Evolutionary conservation across 1,140 invertebrate species (phyloP), one percentile per base, ranked within the genome.

Genomic region (Trialeurodes vaporariorum): DNA sequence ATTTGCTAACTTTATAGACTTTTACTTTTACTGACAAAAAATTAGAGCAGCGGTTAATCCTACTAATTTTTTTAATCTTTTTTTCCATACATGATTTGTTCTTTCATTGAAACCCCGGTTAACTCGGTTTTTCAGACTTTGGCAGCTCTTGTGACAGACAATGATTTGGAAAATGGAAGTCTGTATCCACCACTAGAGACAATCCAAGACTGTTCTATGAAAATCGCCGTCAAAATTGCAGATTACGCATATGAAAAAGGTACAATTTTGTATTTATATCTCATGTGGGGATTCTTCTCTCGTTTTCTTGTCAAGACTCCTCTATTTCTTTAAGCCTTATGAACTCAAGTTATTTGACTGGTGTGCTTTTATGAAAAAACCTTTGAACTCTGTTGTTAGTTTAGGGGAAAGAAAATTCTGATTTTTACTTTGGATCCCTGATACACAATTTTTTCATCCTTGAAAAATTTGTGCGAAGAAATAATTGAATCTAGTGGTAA

Each of bases 121-220:
- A 27, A 49, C 11, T 68, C 17, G 1, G 34, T 49, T 63, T 69
- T 71, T 62, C 62, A 74, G 72, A 69, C 88, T 26, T 79, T 98
- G 17, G 87, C 94, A 11, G 82, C 90, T n/a, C 81, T 92, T 67
- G 94, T 98, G 0, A 87, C 86, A 9, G 83, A 93, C 64, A 82
- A 84, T 9, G 90, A 98, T 79, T 81, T 98, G 58, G 83, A 82
- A 0, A 85, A 85, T 67, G 96, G 96, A n/a, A 89, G 93, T 70
- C 83, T 99, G 25, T 99, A 98, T 77, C 98, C 98, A 21, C 93
- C 95, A 0, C 81, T 99, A 12, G 80, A 83, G n/a, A 85, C 87
- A 22, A 96, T 99, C 73, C 85, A 88, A 69, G 86, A 91, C 62
- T 93, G 95, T 64, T 98, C 96, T 0, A 72, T 95, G 1, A 83